phyloP scores from a whole-genome alignment of 2,888 invertebrate species.

The Meiosimyza platycephala region DNA sequence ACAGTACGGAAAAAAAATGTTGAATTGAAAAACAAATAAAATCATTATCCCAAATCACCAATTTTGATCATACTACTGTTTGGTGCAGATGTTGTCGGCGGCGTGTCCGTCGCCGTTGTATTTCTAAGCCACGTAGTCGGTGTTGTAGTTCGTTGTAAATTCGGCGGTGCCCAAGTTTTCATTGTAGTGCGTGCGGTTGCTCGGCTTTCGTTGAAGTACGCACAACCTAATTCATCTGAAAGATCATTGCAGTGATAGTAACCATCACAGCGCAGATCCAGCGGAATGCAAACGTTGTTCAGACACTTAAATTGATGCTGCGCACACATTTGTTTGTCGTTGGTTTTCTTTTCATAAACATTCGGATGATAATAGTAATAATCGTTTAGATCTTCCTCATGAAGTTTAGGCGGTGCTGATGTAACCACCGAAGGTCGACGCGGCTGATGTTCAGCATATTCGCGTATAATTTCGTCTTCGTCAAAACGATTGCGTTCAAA shows the following conservation, averaged over 20 bases:
- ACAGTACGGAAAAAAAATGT: neutral
- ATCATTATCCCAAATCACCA: conserved; percentile 16
- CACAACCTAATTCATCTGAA: conserved; percentile 71
- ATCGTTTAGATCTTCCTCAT: conserved; percentile 48
- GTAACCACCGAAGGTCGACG: conserved; percentile 35
- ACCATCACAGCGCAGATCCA: conserved; percentile 70
- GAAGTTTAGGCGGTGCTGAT: conserved; percentile 38
- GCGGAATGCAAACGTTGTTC: conserved; percentile 72
- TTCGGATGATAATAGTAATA: conserved; percentile 49
- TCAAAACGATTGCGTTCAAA: conserved; percentile 49
- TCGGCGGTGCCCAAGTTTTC: conserved; percentile 43
- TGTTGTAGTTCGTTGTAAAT: conserved; percentile 43
- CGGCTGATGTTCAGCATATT: conserved; percentile 47
- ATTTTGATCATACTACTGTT: conserved; percentile 23
- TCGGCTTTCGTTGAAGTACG: conserved; percentile 43
- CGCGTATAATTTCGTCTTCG: conserved; percentile 53
- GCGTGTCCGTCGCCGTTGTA: conserved; percentile 30
- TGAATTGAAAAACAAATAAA: too few species aligned
- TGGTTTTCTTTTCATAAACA: conserved; percentile 53
- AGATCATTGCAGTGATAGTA: conserved; percentile 72
- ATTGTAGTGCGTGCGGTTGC: conserved; percentile 41
- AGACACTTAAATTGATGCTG: conserved; percentile 71
- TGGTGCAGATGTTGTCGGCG: conserved; percentile 36
- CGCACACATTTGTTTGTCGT: conserved; percentile 63
- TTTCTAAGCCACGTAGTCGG: conserved; percentile 18